phyloP scores from a whole-genome alignment of 2,113 vertebrate genomes.

The Formicarius rufipectus region DNA sequence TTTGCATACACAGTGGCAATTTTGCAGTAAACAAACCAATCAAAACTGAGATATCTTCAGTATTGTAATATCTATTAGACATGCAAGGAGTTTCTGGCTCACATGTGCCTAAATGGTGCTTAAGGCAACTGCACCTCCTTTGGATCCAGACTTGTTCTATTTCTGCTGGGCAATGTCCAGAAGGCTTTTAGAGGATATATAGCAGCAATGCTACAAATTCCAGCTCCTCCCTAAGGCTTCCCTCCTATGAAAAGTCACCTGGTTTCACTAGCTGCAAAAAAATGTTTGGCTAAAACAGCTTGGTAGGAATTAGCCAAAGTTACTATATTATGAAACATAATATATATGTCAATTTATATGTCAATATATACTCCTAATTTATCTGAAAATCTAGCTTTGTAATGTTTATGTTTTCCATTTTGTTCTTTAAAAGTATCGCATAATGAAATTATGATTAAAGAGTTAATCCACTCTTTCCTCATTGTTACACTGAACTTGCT shows the following conservation, averaged over 20 bases:
- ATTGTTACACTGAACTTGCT: neutral
- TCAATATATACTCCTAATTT: neutral
- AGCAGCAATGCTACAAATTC: neutral
- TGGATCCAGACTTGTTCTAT: neutral
- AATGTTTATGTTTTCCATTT: neutral
- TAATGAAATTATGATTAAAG: neutral
- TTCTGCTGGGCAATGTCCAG: neutral
- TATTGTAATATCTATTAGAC: neutral
- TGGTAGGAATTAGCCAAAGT: neutral
- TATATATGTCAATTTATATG: no score
- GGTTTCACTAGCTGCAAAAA: neutral
- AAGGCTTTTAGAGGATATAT: neutral
- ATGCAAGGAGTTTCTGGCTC: neutral
- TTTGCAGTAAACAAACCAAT: neutral
- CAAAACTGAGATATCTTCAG: neutral
- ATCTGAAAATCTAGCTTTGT: neutral
- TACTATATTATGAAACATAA: neutral
- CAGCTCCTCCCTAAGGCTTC: neutral
- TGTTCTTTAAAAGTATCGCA: neutral
- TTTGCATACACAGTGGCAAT: neutral
- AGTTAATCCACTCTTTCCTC: neutral
- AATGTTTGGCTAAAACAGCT: neutral
- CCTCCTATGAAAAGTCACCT: neutral
- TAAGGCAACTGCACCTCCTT: neutral
- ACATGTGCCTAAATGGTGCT: neutral